Evolutionary conservation across 2,113 vertebrate genomes (phyloP).

Genomic region (Desmodus rotundus): DNA sequence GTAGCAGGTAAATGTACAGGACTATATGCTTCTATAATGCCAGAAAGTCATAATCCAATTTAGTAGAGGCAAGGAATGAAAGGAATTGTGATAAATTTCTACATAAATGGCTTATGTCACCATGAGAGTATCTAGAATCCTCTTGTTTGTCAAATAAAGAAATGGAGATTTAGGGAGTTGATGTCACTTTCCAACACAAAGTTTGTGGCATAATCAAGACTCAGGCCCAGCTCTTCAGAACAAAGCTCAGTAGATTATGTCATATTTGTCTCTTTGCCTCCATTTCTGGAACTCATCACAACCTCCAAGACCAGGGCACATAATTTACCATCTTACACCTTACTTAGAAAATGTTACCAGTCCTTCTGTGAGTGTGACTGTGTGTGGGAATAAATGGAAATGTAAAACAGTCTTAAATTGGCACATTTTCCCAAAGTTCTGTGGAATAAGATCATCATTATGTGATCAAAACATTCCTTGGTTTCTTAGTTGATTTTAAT

Average conservation of each 20-base stretch:
- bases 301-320: background rate
- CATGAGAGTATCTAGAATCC: background rate
- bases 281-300: background rate
- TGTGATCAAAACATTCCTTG: background rate
- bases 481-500: background rate
- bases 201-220: background rate
- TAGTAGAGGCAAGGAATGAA: background rate
- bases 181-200: background rate
- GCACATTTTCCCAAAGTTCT: background rate
- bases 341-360: background rate
- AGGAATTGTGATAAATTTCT: conserved; percentile 32
- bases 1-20: conserved; percentile 5
- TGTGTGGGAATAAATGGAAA: background rate
- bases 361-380: background rate
- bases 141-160: conserved; percentile 8
- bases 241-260: background rate
- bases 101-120: background rate
- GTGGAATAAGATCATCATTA: background rate
- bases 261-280: background rate
- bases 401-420: background rate
- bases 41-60: conserved; percentile 31
- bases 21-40: background rate
- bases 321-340: background rate
- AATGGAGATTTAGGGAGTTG: background rate
- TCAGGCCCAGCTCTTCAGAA: background rate